Evolutionary conservation across 2,888 invertebrate species (phyloP), one percentile per base, ranked within the genome.

Genomic region (Amphipoea lucens): DNA sequence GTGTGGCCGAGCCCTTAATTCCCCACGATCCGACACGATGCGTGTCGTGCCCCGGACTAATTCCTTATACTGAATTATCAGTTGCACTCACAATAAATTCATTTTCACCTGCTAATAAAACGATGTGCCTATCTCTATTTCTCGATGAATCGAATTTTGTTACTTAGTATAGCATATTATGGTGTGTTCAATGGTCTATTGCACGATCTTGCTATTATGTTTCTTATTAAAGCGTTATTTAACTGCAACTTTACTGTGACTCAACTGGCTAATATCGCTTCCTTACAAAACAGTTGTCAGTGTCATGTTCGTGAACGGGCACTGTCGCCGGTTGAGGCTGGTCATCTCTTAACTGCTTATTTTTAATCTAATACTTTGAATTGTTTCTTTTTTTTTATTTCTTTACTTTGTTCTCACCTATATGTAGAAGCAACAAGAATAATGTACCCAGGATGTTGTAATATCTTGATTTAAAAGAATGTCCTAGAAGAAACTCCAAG

Each of bases 51-150:
- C 20, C 74, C 80, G 54, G 72, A 86, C 86, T 90, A 89, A 89
- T 90, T 88, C 80, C 74, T 88, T 90, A 90, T 69, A 81, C 84
- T 88, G 83, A 88, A 81, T 89, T 90, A 87, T 90, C 86, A 78
- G 83, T 78, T 84, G 78, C 85, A 63, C 77, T 81, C 69, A 77
- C 80, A 74, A 83, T 89, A 89, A 87, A 84, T 83, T 88, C 69
- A 76, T 81, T 78, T 79, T 74, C 73, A 84, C 66, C 76, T 79
- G 82, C 72, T 83, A 87, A 85, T 86, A 86, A 86, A 86, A 82
- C 77, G 82, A 70, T 75, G 71, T 79, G 57, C 45, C 65, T 76
- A 77, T 77, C 78, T 91, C 89, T 90, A 88, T 89, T 89, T 88
- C 88, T 84, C 72, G 76, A 72, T 85, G 45, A 74, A 45, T 67